Evolutionary conservation across 1,140 invertebrate genomes (phyloP).

Genomic region (Reticulitermes speratus): DNA sequence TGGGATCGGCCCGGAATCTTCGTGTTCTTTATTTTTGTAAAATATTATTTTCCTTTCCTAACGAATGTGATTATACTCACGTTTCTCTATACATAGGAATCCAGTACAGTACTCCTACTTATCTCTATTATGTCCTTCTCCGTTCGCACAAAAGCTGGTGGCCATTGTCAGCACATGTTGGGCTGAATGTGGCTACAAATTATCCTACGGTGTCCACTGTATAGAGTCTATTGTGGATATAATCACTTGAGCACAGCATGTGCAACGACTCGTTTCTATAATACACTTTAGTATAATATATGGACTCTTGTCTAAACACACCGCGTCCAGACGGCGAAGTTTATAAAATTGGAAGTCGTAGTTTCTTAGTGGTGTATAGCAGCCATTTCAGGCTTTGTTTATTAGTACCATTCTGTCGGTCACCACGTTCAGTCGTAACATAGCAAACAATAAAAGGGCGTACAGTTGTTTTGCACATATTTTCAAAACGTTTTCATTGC

Average conservation of each 20-base stretch:
- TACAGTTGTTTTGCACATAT: too few species aligned
- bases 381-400: background rate
- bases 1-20: too few species aligned
- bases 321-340: background rate
- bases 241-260: background rate
- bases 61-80: background rate
- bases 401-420: too few species aligned
- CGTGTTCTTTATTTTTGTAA: too few species aligned
- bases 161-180: background rate
- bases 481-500: too few species aligned
- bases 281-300: background rate
- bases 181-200: background rate
- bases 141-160: background rate
- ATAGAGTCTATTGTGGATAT: background rate
- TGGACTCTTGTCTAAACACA: background rate
- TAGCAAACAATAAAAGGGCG: too few species aligned
- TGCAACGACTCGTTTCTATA: background rate
- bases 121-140: background rate
- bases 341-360: background rate
- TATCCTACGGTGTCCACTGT: background rate
- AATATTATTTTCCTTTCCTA: background rate
- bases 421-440: too few species aligned
- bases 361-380: background rate
- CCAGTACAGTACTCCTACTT: background rate
- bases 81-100: background rate